Conservation (phyloP, 1,140 invertebrate genomes). For the Drosophila murphyi region DNA sequence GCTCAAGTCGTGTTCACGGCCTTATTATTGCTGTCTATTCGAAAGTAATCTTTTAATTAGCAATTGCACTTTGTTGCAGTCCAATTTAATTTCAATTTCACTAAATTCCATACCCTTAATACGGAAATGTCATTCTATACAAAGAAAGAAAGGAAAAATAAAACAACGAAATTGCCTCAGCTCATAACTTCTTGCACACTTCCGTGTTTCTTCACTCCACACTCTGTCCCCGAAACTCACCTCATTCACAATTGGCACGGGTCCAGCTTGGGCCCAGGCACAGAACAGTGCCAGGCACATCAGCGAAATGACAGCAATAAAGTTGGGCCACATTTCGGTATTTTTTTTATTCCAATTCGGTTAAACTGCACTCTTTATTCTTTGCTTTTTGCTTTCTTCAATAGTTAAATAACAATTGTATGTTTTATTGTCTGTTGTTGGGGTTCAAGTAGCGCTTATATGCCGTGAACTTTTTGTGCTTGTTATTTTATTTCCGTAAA, state of each 20-base stretch:
- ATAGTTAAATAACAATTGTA: constrained; percentile 33
- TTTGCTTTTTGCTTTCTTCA: not conserved
- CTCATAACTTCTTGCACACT: constrained; percentile 45
- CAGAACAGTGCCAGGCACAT: constrained; percentile 63
- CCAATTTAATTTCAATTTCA: not conserved
- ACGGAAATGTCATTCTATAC: constrained; percentile 45
- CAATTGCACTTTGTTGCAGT: constrained; percentile 23
- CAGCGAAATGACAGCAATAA: constrained; percentile 65
- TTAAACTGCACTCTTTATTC: constrained; percentile 34
- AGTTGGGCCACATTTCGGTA: constrained; percentile 73
- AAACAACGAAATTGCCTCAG: constrained; percentile 24
- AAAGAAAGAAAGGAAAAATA: constrained; percentile 24
- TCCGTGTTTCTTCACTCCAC: constrained; percentile 18
- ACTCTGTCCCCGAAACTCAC: constrained; percentile 54
- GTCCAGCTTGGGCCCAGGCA: constrained; percentile 75
- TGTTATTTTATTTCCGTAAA: constrained; percentile 76
- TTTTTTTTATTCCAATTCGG: constrained; percentile 20
- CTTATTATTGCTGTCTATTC: constrained; percentile 28
- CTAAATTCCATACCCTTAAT: not conserved
- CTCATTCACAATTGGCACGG: constrained; percentile 84
- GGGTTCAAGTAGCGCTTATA: constrained; percentile 13
- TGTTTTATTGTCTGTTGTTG: constrained; percentile 27
- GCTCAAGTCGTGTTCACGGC: constrained; percentile 41
- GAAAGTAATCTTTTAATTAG: constrained; percentile 53
- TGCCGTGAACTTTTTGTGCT: constrained; percentile 50